phyloP scores from a whole-genome alignment of 2,888 invertebrate species.

The Netelia inedita region DNA sequence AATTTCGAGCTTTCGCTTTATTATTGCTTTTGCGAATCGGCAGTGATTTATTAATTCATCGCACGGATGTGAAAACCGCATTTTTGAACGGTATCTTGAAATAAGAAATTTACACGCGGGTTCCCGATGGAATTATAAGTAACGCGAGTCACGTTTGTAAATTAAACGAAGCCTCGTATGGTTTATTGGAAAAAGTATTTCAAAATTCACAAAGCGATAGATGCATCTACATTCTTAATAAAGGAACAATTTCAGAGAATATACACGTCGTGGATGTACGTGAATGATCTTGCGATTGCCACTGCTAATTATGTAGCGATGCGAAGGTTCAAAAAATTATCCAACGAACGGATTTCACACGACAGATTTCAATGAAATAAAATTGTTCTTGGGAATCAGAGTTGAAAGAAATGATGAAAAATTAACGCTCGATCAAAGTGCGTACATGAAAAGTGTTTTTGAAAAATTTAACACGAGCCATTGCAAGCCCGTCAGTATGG shows the following conservation, averaged over 20 bases:
- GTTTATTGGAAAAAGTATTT: constrained; percentile 59
- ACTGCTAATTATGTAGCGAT: constrained; percentile 18
- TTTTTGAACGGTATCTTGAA: no score
- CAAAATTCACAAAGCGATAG: constrained; percentile 5
- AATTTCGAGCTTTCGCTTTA: no score
- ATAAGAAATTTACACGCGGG: no score
- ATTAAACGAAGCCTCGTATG: constrained; percentile 60
- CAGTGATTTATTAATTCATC: no score
- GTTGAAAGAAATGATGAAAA: constrained; percentile 9
- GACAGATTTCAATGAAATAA: constrained; percentile 21
- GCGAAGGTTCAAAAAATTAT: constrained; percentile 34
- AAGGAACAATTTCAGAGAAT: constrained; percentile 39
- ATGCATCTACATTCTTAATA: constrained; percentile 42
- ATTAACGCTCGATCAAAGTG: constrained; percentile 51
- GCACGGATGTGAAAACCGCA: no score
- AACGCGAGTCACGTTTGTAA: not conserved
- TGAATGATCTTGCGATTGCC: constrained; percentile 45
- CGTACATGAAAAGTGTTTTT: constrained; percentile 5
- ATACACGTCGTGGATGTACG: constrained; percentile 58
- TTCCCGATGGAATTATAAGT: no score
- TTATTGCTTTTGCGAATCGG: no score
- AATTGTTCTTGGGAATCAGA: constrained; percentile 24
- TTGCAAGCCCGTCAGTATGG: constrained; percentile 22
- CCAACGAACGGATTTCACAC: constrained; percentile 18
- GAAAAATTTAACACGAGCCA: constrained; percentile 55